These are phyloP conservation scores for Meloidogyne chitwoodi DNA, from an alignment of 1,140 invertebrate genomes.

Conservation along the genomic window DNA sequence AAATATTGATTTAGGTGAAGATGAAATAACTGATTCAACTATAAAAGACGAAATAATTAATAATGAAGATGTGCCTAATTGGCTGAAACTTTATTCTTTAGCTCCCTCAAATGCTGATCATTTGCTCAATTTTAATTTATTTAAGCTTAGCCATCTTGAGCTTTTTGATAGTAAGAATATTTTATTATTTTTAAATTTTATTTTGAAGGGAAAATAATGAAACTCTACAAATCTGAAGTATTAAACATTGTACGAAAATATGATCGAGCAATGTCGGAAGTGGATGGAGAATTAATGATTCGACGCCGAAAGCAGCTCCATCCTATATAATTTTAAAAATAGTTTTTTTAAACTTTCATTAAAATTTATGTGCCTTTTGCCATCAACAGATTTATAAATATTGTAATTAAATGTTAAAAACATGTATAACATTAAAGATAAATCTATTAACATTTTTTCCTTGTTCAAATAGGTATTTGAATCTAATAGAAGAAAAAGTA, in stretches of 20 bases:
- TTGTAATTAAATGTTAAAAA: no score
- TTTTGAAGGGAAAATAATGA: conserved; percentile 36
- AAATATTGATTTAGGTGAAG: conserved; percentile 6
- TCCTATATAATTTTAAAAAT: neutral
- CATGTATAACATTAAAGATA: no score
- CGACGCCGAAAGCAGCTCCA: neutral
- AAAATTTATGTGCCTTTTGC: neutral
- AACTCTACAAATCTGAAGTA: conserved; percentile 45
- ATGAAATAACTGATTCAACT: conserved; percentile 14
- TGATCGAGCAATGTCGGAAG: conserved; percentile 37
- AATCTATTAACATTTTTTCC: no score
- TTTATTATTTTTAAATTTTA: neutral
- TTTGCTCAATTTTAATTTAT: conserved; percentile 42
- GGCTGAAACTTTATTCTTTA: conserved; percentile 38
- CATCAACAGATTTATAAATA: neutral
- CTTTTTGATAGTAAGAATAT: conserved; percentile 21
- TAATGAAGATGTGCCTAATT: conserved; percentile 35
- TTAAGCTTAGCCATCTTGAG: conserved; percentile 38
- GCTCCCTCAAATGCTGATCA: conserved; percentile 44
- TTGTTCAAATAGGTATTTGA: no score
- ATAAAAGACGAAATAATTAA: conserved; percentile 32
- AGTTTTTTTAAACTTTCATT: neutral
- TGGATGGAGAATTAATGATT: conserved; percentile 36
- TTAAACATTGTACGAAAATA: conserved; percentile 50
- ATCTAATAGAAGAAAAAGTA: no score